These are phyloP conservation scores for Poeciliopsis retropinna DNA, from an alignment of 2,113 vertebrate genomes.

Conservation along the genomic window DNA sequence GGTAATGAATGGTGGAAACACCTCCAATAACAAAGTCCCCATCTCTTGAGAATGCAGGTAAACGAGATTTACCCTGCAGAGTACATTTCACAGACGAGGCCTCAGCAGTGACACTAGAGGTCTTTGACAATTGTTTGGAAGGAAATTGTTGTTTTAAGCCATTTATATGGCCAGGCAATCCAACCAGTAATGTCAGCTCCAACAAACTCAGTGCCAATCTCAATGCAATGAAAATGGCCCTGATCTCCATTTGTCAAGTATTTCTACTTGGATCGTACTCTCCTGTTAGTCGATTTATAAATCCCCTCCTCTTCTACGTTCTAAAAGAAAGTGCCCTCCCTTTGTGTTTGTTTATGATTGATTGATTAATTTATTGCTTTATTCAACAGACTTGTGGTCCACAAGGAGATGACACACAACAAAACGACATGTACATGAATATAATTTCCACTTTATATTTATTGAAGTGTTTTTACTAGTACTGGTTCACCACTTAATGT, in stretches of 20 bases:
- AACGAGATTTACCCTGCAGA: not conserved
- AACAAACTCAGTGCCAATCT: not conserved
- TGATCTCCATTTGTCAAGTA: not conserved
- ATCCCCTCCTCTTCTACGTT: slow-evolving; percentile 10
- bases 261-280: not conserved
- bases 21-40: not conserved
- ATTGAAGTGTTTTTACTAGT: too few relatives aligned
- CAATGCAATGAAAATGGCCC: not conserved
- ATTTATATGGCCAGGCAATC: not conserved
- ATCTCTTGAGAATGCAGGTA: not conserved
- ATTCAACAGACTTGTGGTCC: too few relatives aligned
- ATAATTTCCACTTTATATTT: too few relatives aligned
- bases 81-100: not conserved
- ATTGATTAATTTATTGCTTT: too few relatives aligned
- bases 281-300: not conserved
- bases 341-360: not conserved
- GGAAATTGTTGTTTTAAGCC: not conserved
- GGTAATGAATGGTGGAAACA: not conserved
- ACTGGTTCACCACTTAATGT: too few relatives aligned
- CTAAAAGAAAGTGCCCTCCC: slow-evolving; percentile 5
- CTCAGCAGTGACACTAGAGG: not conserved
- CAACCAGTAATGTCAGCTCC: not conserved
- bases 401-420: too few relatives aligned
- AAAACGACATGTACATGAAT: too few relatives aligned
- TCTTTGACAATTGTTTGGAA: not conserved